Percentiles rank a stretch among this genome's conserved stretches.
These are phyloP conservation scores for Babyrousa celebensis DNA, from an alignment of 2,797 vertebrate species.

Conservation along the genomic window DNA sequence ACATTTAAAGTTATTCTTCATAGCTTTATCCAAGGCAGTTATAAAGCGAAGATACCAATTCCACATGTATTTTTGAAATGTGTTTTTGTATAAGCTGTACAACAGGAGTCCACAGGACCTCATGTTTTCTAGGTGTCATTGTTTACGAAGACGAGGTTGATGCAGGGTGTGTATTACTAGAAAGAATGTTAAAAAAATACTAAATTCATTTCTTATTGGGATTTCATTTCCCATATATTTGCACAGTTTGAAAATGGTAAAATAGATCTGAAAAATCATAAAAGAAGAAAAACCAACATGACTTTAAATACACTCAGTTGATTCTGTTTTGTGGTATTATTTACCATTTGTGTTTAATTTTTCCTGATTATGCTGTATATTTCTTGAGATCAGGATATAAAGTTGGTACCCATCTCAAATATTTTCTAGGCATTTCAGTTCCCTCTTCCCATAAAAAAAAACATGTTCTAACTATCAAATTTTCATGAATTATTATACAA, in stretches of 20 bases:
- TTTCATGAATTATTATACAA: background rate
- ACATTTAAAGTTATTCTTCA: background rate
- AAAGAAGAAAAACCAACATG: conserved; percentile 50
- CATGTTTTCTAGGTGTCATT: conserved; percentile 47
- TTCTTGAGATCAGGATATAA: conserved; percentile 36
- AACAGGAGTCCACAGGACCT: background rate
- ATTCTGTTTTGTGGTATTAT: conserved; percentile 51
- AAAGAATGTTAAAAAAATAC: conserved; percentile 22
- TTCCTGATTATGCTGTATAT: conserved; percentile 31
- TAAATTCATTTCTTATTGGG: background rate
- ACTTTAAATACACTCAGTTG: conserved; percentile 55
- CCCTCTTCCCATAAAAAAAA: conserved; percentile 1
- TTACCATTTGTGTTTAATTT: conserved; percentile 8
- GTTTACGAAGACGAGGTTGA: conserved; percentile 25
- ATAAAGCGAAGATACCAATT: background rate
- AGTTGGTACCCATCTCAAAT: conserved; percentile 6
- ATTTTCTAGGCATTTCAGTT: conserved; percentile 42
- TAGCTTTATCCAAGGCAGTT: background rate
- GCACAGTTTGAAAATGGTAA: conserved; percentile 45
- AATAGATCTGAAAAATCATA: conserved; percentile 46
- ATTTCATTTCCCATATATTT: conserved; percentile 61
- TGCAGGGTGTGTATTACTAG: background rate
- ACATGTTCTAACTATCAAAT: background rate
- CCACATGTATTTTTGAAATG: conserved; percentile 42
- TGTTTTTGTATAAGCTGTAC: conserved; percentile 33